phyloP scores from a whole-genome alignment of 2,113 vertebrate genomes.

The Hirundichthys speculiger region DNA sequence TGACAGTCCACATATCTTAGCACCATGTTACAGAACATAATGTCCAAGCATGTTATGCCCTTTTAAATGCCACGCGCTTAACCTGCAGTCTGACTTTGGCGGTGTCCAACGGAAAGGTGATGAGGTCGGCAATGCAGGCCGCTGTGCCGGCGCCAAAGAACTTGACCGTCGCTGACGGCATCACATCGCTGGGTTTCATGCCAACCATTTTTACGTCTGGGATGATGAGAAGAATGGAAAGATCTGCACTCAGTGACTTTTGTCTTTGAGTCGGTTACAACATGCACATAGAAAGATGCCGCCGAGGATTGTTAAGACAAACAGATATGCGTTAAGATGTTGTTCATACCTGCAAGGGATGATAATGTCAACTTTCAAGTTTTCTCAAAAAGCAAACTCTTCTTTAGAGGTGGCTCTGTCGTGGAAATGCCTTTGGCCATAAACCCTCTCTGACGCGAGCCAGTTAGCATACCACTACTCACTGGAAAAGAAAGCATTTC shows the following conservation, averaged over 20 bases:
- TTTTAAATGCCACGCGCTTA: slow-evolving; percentile 11
- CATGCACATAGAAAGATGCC: neutral
- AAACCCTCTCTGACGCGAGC: slow-evolving; percentile 37
- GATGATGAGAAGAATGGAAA: slow-evolving; percentile 23
- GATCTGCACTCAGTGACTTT: slow-evolving; percentile 13
- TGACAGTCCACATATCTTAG: slow-evolving; percentile 3
- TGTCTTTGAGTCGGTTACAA: slow-evolving; percentile 6
- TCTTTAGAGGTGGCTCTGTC: slow-evolving; percentile 34
- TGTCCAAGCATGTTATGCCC: neutral
- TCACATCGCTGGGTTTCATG: slow-evolving; percentile 83
- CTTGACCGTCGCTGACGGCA: slow-evolving; percentile 85
- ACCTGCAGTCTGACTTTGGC: slow-evolving; percentile 93
- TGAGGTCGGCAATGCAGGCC: slow-evolving; percentile 89
- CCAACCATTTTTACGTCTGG: slow-evolving; percentile 81
- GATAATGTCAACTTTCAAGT: slow-evolving; percentile 41
- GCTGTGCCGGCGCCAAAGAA: slow-evolving; percentile 89
- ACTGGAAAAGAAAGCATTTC: slow-evolving; percentile 31
- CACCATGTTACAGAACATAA: neutral
- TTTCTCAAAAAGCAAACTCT: slow-evolving; percentile 45
- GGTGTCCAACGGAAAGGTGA: slow-evolving; percentile 90
- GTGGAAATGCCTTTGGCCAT: slow-evolving; percentile 52
- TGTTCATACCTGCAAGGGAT: slow-evolving; percentile 30
- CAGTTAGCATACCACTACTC: slow-evolving; percentile 54
- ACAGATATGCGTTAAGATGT: neutral
- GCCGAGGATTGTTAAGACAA: neutral